Conservation (phyloP, 2,888 invertebrate species). For the Gastrophysa polygoni region DNA sequence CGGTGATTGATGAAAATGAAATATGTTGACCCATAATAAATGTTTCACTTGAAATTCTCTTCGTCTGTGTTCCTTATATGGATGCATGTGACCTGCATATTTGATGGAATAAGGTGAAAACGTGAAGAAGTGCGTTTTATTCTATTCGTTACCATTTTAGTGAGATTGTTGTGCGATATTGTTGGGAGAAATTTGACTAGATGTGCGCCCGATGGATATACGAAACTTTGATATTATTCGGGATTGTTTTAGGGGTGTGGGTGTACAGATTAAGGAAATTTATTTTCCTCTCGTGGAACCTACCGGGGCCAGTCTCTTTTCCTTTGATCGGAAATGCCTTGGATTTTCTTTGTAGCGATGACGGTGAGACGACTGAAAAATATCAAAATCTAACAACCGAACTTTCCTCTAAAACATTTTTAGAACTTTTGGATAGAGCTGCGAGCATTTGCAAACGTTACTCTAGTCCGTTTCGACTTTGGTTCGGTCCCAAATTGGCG, state of each 20-base stretch:
- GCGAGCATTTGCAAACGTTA: constrained; percentile 28
- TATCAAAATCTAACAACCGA: neutral
- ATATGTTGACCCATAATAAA: neutral
- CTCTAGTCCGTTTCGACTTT: constrained; percentile 40
- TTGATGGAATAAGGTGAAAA: too few relatives aligned
- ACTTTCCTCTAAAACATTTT: too few relatives aligned
- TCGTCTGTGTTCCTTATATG: neutral
- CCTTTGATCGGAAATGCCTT: constrained; percentile 41
- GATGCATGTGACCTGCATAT: neutral
- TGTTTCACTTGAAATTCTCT: neutral
- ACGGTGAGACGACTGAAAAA: constrained; percentile 32
- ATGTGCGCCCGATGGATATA: neutral
- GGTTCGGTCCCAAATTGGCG: constrained; percentile 41
- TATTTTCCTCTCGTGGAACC: constrained; percentile 33
- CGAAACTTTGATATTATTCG: neutral
- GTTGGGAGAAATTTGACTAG: neutral
- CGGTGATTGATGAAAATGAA: too few relatives aligned
- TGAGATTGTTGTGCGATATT: too few relatives aligned
- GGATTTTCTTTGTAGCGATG: constrained; percentile 36
- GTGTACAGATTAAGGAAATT: constrained; percentile 28
- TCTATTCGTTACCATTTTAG: too few relatives aligned
- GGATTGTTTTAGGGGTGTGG: neutral
- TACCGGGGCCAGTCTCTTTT: constrained; percentile 39
- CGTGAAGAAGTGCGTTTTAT: too few relatives aligned
- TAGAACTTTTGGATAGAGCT: constrained; percentile 37